Base-by-base conservation (phyloP, 2,113 vertebrate species). In the Elachura formosa region DNA sequence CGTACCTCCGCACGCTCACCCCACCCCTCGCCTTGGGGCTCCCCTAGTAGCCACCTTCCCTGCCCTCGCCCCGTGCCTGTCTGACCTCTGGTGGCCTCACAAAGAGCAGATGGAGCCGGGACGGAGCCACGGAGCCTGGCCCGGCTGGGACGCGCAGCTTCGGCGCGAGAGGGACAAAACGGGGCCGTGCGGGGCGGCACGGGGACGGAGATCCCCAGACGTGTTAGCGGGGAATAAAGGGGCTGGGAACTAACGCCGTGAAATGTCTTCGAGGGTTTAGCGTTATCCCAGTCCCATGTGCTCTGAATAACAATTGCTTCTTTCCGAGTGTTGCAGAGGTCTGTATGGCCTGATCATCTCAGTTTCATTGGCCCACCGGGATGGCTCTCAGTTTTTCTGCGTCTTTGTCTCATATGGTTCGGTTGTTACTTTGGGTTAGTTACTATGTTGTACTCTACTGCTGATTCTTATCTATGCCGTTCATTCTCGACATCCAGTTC, bases 251-350 rank as follows among this genome's bases (percentile, higher is more conserved):
- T 73, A 82, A 77, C 10, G 54, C 80, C 15, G 23, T 25, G 43
- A 87, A 51, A 68, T 24, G 76, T 67, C 84, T 96, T 88, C 18
- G 82, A 93, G 68, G 79, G 29, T 73, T 90, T 87, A 90, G 75
- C 59, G 77, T 87, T 66, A 89, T 76, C 87, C 87, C 26, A 54
- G 74, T 48, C 34, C 41, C 78, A 6, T 94, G 87, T 91, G 93
- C 91, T 94, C 63, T 80, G 91, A 94, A 91, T 90, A 89, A 46
- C 83, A 95, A 93, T 93, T 87, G 63, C 87, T 89, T 83, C 59
- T 48, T 87, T 55, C 49, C 31, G 14, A 4, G 13, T 2, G 0
- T 52, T 29, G 63, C 16, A 6, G 64, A 55, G 38, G 23, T 80
- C 56, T 68, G 63, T 14, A 2, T 73, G 76, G 56, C 56, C 80